Evolutionary conservation across 2,113 vertebrate species (phyloP), one percentile per base, ranked within the genome.

Genomic region (Brachyhypopomus occidentalis): DNA sequence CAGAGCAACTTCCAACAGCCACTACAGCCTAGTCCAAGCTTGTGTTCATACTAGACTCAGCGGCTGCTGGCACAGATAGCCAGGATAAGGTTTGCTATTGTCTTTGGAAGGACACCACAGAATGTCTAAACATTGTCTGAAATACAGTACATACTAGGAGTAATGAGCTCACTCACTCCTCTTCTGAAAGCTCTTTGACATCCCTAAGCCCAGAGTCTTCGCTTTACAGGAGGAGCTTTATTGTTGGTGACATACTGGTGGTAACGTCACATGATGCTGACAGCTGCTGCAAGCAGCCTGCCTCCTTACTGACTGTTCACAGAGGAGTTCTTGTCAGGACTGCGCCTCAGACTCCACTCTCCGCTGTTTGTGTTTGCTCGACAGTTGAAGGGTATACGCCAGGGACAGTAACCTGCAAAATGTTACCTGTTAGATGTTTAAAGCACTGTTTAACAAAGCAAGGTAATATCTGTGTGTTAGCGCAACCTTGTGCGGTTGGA

Each of bases 221-320:
- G 66, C 25, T 81, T 80, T 81, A 81, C 62, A 22, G 66, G 72
- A 41, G 19, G 17, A 52, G 73, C 79, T 75, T 81, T 81, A 81
- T 81, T 81, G 66, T 75, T 75, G 52, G 72, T 75, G 79, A 81
- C 79, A 81, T 67, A 67, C 79, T 69, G 79, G 79, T 45, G 62
- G 62, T 81, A 81, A 74, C 74, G 72, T 75, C 79, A 81, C 62
- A 75, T 64, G 71, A 80, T 75, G 72, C 48, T 81, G 79, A 81
- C 72, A 75, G 79, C 79, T 81, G 79, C 79, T 81, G 48, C 63
- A 81, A 72, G 72, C 79, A 75, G 22, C 62, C 72, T 81, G 72
- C 72, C 72, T 74, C 64, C 72, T 75, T 72, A 75, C 41, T 75
- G 62, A 48, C 72, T 81, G 62, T 72, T 34, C 79, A 81, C 79